Evolutionary conservation across 2,797 vertebrate species (phyloP).

Genomic region (Danio kyathit): DNA sequence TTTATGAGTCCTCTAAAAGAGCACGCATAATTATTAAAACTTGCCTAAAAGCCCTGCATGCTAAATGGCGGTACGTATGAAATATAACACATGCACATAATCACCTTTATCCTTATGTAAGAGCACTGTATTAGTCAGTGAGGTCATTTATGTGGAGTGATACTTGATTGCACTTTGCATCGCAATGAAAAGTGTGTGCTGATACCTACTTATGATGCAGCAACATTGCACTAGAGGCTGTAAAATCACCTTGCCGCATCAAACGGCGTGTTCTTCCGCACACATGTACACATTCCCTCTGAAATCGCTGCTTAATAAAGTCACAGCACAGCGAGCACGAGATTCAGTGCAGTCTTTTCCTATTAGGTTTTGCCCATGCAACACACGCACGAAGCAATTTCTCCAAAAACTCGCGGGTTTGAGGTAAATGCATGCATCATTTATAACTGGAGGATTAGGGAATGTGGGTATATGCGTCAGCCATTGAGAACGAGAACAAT

Average conservation of each 20-base stretch:
- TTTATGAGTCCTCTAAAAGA: constrained; percentile 18
- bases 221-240: constrained; percentile 39
- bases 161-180: constrained; percentile 54
- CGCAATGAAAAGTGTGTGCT: constrained; percentile 40
- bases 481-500: constrained; percentile 44
- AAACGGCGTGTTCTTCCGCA: neutral
- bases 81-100: constrained; percentile 44
- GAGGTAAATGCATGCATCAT: constrained; percentile 68
- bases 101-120: constrained; percentile 42
- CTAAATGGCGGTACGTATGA: constrained; percentile 43
- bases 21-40: constrained; percentile 1
- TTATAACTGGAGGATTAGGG: constrained; percentile 72
- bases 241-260: constrained; percentile 43
- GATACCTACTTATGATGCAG: constrained; percentile 49
- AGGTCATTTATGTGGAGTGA: constrained; percentile 54
- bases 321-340: neutral
- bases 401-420: constrained; percentile 70
- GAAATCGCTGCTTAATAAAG: constrained; percentile 12
- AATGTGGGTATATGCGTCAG: constrained; percentile 19
- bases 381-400: constrained; percentile 71
- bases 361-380: constrained; percentile 61
- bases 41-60: constrained; percentile 25
- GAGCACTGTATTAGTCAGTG: constrained; percentile 47
- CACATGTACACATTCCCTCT: neutral
- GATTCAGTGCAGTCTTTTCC: constrained; percentile 12